phyloP scores from a whole-genome alignment of 30 jellyfish, hydroid and myxozoan genomes.

The Clytia hemisphaerica region DNA sequence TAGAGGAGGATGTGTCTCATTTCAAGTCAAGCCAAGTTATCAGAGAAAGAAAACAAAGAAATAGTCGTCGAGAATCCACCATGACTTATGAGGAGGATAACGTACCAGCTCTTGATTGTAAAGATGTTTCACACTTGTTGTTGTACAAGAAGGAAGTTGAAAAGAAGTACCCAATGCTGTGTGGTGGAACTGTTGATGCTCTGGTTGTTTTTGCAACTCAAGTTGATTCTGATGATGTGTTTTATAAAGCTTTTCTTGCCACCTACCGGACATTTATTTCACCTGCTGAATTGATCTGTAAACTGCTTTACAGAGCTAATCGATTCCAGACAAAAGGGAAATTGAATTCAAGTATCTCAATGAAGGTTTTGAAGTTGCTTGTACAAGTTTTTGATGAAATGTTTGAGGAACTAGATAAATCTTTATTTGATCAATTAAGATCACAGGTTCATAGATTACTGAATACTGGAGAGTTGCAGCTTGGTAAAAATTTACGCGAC shows the following conservation, averaged over 20 bases:
- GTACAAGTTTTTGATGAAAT: slow-evolving; percentile 82
- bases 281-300: slow-evolving; percentile 81
- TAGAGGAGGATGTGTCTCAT: slow-evolving; percentile 7
- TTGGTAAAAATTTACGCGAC: slow-evolving; percentile 79
- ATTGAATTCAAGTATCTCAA: slow-evolving; percentile 25
- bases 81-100: slow-evolving; percentile 83
- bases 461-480: slow-evolving; percentile 73
- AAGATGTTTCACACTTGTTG: slow-evolving; percentile 61
- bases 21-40: slow-evolving; percentile 45
- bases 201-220: slow-evolving; percentile 75
- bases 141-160: slow-evolving; percentile 79
- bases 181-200: slow-evolving; percentile 95
- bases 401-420: slow-evolving; percentile 93
- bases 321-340: slow-evolving; percentile 81
- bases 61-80: slow-evolving; percentile 68
- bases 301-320: slow-evolving; percentile 79
- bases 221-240: slow-evolving; percentile 39
- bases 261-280: slow-evolving; percentile 91
- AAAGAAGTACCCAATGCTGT: slow-evolving; percentile 71
- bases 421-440: slow-evolving; percentile 88
- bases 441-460: slow-evolving; percentile 84
- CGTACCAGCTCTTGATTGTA: slow-evolving; percentile 88
- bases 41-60: slow-evolving; percentile 30
- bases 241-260: slow-evolving; percentile 88
- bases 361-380: slow-evolving; percentile 63